These are phyloP conservation scores for Drosophila kuntzei DNA, from an alignment of 2,888 invertebrate species.

Conservation along the genomic window DNA sequence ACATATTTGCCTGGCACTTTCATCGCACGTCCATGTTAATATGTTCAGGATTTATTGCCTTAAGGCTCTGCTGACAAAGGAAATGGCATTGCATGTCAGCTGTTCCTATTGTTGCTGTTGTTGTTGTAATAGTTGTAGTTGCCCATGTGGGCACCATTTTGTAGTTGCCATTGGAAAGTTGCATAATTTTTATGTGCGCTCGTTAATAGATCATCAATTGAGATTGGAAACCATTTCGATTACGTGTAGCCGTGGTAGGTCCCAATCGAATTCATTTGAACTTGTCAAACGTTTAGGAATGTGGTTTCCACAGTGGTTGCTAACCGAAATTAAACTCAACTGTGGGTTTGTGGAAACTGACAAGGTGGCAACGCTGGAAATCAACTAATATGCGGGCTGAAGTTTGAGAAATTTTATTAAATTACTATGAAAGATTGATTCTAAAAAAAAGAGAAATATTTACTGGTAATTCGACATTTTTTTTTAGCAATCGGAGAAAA, in stretches of 20 bases:
- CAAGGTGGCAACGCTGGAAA: slow-evolving; percentile 12
- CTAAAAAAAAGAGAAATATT: no score
- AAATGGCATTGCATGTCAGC: slow-evolving; percentile 74
- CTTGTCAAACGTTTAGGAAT: slow-evolving; percentile 47
- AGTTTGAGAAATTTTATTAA: not conserved
- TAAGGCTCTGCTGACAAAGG: slow-evolving; percentile 66
- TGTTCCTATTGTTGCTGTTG: slow-evolving; percentile 38
- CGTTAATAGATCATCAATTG: slow-evolving; percentile 76
- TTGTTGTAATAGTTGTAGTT: slow-evolving; percentile 30
- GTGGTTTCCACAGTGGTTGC: slow-evolving; percentile 25
- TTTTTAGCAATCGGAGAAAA: no score
- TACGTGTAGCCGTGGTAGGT: slow-evolving; percentile 54
- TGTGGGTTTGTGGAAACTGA: not conserved
- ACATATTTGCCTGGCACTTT: slow-evolving; percentile 79
- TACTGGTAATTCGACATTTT: no score
- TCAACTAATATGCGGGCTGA: slow-evolving; percentile 6
- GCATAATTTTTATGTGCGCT: slow-evolving; percentile 75
- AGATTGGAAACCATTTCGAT: slow-evolving; percentile 64
- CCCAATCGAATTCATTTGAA: slow-evolving; percentile 51
- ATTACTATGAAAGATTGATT: not conserved
- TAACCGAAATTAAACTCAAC: not conserved
- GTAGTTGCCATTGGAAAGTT: slow-evolving; percentile 59
- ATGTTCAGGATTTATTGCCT: slow-evolving; percentile 75
- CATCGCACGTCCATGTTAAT: slow-evolving; percentile 81
- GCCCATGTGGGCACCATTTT: slow-evolving; percentile 71